Conservation (phyloP, 2,797 vertebrate genomes). For the Megaceryle alcyon region DNA sequence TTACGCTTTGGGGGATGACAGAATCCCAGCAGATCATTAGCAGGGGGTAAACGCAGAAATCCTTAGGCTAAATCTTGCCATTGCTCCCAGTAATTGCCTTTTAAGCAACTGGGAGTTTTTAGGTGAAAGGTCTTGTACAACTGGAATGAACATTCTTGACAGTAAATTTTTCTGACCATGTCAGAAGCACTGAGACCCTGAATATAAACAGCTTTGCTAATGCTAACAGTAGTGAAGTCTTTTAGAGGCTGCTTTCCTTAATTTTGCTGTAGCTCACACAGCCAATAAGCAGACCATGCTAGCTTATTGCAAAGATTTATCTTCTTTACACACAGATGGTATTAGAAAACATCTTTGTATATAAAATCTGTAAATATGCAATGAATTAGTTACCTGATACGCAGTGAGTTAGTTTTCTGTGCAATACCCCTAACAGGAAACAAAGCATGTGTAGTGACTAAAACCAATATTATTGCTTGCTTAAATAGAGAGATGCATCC, state of each 20-base stretch:
- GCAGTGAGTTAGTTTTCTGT: not conserved
- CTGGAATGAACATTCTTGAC: not conserved
- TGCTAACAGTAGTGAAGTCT: not conserved
- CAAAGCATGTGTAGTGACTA: not conserved
- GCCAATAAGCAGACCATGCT: not conserved
- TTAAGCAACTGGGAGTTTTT: not conserved
- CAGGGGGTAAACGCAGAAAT: slow-evolving; percentile 3
- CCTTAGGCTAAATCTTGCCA: slow-evolving; percentile 7
- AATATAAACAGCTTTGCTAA: not conserved
- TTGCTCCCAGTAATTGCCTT: slow-evolving; percentile 30
- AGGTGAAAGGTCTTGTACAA: slow-evolving; percentile 37
- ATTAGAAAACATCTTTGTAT: slow-evolving; percentile 12
- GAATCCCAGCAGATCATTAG: slow-evolving; percentile 28
- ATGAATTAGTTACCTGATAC: not conserved
- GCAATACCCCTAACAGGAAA: slow-evolving; percentile 32
- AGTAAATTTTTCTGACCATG: not conserved
- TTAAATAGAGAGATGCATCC: slow-evolving; percentile 32
- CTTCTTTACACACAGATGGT: not conserved
- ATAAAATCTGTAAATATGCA: not conserved
- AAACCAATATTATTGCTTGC: slow-evolving; percentile 39
- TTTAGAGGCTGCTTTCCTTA: not conserved
- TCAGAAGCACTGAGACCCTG: not conserved
- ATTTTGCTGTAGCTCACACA: not conserved
- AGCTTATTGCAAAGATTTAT: not conserved
- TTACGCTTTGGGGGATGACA: not conserved